phyloP scores from a whole-genome alignment of 1,140 invertebrate species.

The Latrodectus geometricus region DNA sequence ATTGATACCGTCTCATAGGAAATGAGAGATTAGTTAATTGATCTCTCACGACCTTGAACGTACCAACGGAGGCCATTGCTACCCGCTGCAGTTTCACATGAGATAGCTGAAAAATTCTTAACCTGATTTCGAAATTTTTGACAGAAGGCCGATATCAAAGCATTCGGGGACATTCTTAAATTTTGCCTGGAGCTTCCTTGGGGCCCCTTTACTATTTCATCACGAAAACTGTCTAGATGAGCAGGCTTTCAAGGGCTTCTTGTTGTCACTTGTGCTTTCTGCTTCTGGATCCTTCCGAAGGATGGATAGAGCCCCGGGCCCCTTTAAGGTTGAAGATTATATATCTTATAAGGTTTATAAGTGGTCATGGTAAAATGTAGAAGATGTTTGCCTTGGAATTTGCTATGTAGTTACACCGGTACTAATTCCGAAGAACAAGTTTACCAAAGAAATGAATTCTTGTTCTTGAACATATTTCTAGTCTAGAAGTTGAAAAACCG shows the following conservation, averaged over 20 bases:
- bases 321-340: background rate
- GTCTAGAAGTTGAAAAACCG: too few relatives aligned
- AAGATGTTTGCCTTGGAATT: constrained; percentile 19
- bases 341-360: background rate
- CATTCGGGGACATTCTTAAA: constrained; percentile 9
- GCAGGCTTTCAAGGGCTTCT: background rate
- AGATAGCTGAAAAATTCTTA: constrained; percentile 40
- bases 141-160: constrained; percentile 26
- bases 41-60: constrained; percentile 36
- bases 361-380: constrained; percentile 11
- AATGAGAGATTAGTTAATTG: constrained; percentile 5
- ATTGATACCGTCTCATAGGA: background rate
- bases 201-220: constrained; percentile 34
- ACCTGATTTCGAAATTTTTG: constrained; percentile 51
- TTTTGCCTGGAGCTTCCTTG: background rate
- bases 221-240: background rate
- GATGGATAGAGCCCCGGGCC: constrained; percentile 11
- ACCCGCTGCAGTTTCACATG: constrained; percentile 35
- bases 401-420: background rate
- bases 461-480: too few relatives aligned
- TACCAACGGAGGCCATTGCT: constrained; percentile 39
- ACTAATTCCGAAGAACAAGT: background rate
- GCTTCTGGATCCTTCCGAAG: constrained; percentile 26
- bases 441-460: background rate
- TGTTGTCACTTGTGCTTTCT: background rate